These are phyloP conservation scores for Drosophila cyrtoloma DNA, from an alignment of 2,888 invertebrate species.

Conservation along the genomic window DNA sequence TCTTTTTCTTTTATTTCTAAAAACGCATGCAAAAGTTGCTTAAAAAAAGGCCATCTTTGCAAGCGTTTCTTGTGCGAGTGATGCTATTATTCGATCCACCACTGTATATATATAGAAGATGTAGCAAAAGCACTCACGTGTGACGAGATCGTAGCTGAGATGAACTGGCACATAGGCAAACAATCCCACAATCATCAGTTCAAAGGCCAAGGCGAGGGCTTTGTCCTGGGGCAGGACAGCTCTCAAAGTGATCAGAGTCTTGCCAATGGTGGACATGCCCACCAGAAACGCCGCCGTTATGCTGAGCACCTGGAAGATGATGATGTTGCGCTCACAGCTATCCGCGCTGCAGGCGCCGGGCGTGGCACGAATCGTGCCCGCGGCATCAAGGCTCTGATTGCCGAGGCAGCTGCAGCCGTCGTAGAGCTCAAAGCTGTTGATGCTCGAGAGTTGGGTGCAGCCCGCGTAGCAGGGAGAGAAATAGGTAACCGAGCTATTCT, in stretches of 20 bases:
- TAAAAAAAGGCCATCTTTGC: no score
- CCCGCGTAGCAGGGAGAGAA: constrained; percentile 92
- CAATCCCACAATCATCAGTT: constrained; percentile 86
- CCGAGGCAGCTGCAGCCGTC: constrained; percentile 86
- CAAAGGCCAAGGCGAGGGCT: constrained; percentile 87
- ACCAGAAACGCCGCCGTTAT: constrained; percentile 84
- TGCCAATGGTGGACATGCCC: constrained; percentile 84
- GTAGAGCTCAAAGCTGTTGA: constrained; percentile 86
- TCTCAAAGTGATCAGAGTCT: constrained; percentile 86
- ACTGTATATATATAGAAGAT: background rate
- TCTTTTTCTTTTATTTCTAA: no score
- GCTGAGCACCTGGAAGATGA: constrained; percentile 86
- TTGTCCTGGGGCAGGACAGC: constrained; percentile 88
- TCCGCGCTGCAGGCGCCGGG: constrained; percentile 87
- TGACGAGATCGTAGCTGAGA: constrained; percentile 87
- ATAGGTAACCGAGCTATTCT: constrained; percentile 86
- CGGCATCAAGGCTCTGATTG: constrained; percentile 63
- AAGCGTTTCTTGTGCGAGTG: background rate
- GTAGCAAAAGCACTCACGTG: constrained; percentile 84
- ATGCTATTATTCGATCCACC: background rate
- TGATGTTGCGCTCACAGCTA: constrained; percentile 86
- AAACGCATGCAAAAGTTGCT: no score
- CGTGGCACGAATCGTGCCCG: constrained; percentile 82
- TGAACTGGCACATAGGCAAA: constrained; percentile 88
- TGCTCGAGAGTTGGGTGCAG: constrained; percentile 86